A percentile compares a stretch with the other conserved stretches of the same genome.
These are phyloP conservation scores for Anthoscopus minutus DNA, from an alignment of 2,113 vertebrate genomes.

Conservation along the genomic window DNA sequence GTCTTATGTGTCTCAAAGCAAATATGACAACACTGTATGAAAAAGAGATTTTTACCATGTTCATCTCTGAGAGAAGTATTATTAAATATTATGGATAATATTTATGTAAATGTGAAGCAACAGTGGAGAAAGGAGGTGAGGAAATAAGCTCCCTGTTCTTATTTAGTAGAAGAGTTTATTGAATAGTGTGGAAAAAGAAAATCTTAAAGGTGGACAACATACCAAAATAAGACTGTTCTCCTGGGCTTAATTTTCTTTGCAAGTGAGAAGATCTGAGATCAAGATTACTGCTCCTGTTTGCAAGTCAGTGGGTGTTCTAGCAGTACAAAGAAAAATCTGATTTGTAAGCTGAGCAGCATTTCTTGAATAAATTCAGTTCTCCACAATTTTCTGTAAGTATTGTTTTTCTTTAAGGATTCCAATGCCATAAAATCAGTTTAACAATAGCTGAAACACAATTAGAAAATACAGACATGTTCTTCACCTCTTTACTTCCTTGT, in stretches of 20 bases:
- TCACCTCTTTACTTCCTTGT: conserved; percentile 17
- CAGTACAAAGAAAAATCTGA: not conserved
- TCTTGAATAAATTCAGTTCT: not conserved
- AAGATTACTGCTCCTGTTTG: not conserved
- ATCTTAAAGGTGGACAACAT: accelerated
- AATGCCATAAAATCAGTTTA: not conserved
- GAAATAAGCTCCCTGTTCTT: not conserved
- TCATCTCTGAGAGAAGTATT: not conserved
- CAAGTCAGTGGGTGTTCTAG: not conserved
- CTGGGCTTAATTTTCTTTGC: not conserved
- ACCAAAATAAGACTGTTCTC: not conserved
- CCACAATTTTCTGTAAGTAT: not conserved
- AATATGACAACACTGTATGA: not conserved
- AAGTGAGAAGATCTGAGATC: not conserved
- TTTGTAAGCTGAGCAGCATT: not conserved
- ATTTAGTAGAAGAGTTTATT: not conserved
- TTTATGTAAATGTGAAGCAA: not conserved
- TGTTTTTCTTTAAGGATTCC: not conserved
- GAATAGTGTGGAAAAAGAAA: not conserved
- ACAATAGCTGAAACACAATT: conserved; percentile 15
- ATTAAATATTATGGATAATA: not conserved
- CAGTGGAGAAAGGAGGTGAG: not conserved
- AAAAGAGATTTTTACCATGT: not conserved
- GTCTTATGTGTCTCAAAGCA: not conserved
- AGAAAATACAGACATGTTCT: not conserved